Base-by-base conservation (phyloP, 92 coral and sea anemone species). In the Metridium senile region DNA sequence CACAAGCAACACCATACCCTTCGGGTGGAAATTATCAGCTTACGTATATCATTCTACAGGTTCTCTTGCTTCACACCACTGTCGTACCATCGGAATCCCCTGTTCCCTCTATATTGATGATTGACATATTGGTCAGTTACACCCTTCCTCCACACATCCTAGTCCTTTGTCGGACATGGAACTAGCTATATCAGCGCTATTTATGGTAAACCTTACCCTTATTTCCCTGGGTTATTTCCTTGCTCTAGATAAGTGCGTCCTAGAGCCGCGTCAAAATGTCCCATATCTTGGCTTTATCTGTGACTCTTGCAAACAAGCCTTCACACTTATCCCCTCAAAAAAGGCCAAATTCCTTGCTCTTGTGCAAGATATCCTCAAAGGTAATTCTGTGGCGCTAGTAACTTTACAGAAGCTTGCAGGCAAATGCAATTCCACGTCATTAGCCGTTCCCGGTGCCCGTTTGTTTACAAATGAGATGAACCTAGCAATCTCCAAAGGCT, bases 1-100 rank as follows among this genome's bases (percentile, higher is more conserved):
- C 58, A 72, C 70, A 11, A 84, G 84, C 45, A 62, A 78, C 76
- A 73, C 89, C 25, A 77, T 78, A 26, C 89, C 80, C 1, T 78
- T 84, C 66, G 89, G 84, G 3, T 84, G 89, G 84, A 77, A 77
- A 49, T 10, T 68, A 1, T 84, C 89, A 7, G 89, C 89, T 4
- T 78, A 84, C 26, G 35, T 84, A 1, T 78, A 84, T 33, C 89
- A 84, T 56, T 30, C 85, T 3, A 85, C 74, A 21, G 85, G 85
- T 27, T 65, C 74, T 26, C 59, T 70, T 11, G 74, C 63, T 19
- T 73, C 82, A 0, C 85, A 74, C 39, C 43, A 64, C 52, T 21
- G 73, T 7, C 85, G 78, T 32, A 72, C 89, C 22, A n/a, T n/a
- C n/a, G n/a, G n/a, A n/a, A n/a, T n/a, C n/a, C n/a, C n/a, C n/a